Conservation (phyloP, 2,113 vertebrate species). For the pig (Sus scrofa) region T2T-Sscrofa CM000828.6:62829001-62829500, state of each 20-base stretch:
- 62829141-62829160: not conserved
- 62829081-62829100: no score
- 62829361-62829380: not conserved
- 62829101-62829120: not conserved
- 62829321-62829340: not conserved
- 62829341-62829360: not conserved
- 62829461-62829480: constrained; percentile 92
- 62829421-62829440: not conserved
- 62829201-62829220: no score
- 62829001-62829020: not conserved
- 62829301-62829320: not conserved
- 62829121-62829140: not conserved
- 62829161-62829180: not conserved
- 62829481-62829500: constrained; percentile 98
- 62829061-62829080: not conserved
- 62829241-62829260: not conserved
- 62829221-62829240: no score
- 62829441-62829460: not conserved
- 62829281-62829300: not conserved
- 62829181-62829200: not conserved
- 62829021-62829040: rapidly evolving
- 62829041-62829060: not conserved
- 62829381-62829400: not conserved
- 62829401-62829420: rapidly evolving
- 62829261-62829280: not conserved